These are phyloP conservation scores for Hippocampus mohnikei DNA, from an alignment of 2,113 vertebrate genomes.

Conservation along the genomic window DNA sequence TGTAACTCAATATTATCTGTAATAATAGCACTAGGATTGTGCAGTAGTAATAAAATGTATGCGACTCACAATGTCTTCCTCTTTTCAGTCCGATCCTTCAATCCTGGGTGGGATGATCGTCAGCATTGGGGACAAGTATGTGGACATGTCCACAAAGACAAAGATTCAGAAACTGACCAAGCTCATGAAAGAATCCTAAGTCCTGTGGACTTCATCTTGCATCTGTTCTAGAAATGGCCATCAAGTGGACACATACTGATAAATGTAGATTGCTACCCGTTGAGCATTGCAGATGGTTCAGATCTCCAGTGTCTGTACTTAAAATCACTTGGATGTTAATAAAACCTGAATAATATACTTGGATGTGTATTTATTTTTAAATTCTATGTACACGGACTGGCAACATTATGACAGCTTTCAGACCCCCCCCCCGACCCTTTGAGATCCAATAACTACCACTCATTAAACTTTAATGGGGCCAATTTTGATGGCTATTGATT, in stretches of 20 bases:
- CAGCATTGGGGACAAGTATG: slow-evolving; percentile 91
- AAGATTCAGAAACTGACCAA: slow-evolving; percentile 92
- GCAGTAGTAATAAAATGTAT: background rate
- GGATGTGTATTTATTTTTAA: background rate
- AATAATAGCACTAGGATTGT: background rate
- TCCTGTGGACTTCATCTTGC: slow-evolving; percentile 64
- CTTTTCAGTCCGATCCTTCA: slow-evolving; percentile 77
- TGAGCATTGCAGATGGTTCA: slow-evolving; percentile 42
- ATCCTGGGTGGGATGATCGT: slow-evolving; percentile 96
- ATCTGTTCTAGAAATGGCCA: slow-evolving; percentile 17
- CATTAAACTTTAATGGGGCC: no score
- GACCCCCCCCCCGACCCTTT: no score
- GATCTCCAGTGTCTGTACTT: slow-evolving; percentile 55
- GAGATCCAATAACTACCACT: background rate
- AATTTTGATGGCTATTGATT: no score
- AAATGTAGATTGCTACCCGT: slow-evolving; percentile 51
- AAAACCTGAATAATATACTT: slow-evolving; percentile 36
- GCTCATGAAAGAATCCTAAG: slow-evolving; percentile 79
- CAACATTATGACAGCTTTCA: background rate
- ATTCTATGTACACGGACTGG: background rate
- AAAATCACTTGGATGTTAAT: slow-evolving; percentile 61
- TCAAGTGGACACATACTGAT: slow-evolving; percentile 18
- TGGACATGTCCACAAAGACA: slow-evolving; percentile 91
- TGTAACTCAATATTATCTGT: background rate
- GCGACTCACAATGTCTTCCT: background rate